These are phyloP conservation scores for Rhopalosiphum maidis DNA, from an alignment of 1,140 invertebrate genomes.

Conservation along the genomic window DNA sequence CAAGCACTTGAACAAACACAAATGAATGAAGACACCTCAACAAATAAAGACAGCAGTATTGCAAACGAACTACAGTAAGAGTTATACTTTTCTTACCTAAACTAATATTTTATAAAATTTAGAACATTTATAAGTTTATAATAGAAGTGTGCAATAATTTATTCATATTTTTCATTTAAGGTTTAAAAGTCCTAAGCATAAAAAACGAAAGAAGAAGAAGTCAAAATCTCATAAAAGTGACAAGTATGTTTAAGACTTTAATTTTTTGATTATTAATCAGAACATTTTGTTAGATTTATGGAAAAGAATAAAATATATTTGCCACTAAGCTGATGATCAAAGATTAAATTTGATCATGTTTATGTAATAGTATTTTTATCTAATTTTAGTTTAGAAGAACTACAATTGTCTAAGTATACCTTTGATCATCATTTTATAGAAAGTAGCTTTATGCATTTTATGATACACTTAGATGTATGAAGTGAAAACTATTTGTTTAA, in stretches of 20 bases:
- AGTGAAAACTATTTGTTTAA: conserved; percentile 56
- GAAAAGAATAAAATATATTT: conserved; percentile 38
- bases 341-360: conserved; percentile 42
- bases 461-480: conserved; percentile 38
- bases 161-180: conserved; percentile 59
- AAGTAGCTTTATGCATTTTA: conserved; percentile 39
- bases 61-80: conserved; percentile 46
- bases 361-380: conserved; percentile 44
- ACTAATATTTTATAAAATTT: conserved; percentile 17
- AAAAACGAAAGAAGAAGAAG: conserved; percentile 61
- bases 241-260: conserved; percentile 59
- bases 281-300: conserved; percentile 14
- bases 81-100: conserved; percentile 21
- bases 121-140: conserved; percentile 29
- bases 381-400: conserved; percentile 41
- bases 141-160: conserved; percentile 23
- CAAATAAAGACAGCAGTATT: conserved; percentile 51
- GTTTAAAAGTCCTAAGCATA: conserved; percentile 59
- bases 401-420: conserved; percentile 44
- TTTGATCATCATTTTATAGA: conserved; percentile 55
- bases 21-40: conserved; percentile 63
- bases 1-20: conserved; percentile 63
- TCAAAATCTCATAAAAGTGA: conserved; percentile 61
- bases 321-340: conserved; percentile 53
- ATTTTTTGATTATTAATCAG: conserved; percentile 5